Conservation (phyloP, 1,140 invertebrate genomes). For the Octopus bimaculoides region DNA sequence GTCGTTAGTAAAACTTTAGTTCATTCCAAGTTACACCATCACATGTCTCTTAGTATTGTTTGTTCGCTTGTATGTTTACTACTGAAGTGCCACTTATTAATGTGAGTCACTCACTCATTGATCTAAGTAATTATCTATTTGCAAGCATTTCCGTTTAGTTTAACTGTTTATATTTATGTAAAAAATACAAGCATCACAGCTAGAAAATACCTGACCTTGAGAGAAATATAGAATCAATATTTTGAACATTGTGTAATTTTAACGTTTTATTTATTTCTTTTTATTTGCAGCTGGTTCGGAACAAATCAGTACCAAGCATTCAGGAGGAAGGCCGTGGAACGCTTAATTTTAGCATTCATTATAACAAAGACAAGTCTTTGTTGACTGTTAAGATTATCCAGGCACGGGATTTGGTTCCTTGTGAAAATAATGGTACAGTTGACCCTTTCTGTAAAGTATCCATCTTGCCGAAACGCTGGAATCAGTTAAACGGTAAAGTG, state of each 20-base stretch:
- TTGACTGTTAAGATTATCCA: slow-evolving; percentile 50
- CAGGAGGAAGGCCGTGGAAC: slow-evolving; percentile 50
- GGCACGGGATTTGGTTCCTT: slow-evolving; percentile 47
- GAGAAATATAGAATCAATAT: too few species aligned
- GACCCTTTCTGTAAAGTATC: slow-evolving; percentile 51
- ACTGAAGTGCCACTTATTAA: too few species aligned
- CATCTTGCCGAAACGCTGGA: slow-evolving; percentile 41
- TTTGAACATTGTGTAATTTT: neutral
- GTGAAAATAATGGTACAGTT: slow-evolving; percentile 46
- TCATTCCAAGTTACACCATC: too few species aligned
- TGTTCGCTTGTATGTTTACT: too few species aligned
- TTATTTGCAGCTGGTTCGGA: slow-evolving; percentile 32
- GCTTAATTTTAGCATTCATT: slow-evolving; percentile 47
- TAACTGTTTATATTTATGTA: too few species aligned
- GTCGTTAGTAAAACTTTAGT: too few species aligned
- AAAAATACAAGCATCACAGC: too few species aligned
- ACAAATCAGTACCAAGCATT: slow-evolving; percentile 40
- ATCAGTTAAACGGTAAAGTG: slow-evolving; percentile 51
- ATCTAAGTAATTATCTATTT: too few species aligned
- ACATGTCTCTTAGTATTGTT: too few species aligned
- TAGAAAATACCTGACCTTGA: too few species aligned
- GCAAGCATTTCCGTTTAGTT: too few species aligned
- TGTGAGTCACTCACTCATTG: too few species aligned
- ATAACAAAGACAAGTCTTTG: slow-evolving; percentile 46
- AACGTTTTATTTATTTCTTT: slow-evolving; percentile 14